These are phyloP conservation scores for Xestia ashworthii DNA, from an alignment of 2,888 invertebrate species.

Conservation along the genomic window DNA sequence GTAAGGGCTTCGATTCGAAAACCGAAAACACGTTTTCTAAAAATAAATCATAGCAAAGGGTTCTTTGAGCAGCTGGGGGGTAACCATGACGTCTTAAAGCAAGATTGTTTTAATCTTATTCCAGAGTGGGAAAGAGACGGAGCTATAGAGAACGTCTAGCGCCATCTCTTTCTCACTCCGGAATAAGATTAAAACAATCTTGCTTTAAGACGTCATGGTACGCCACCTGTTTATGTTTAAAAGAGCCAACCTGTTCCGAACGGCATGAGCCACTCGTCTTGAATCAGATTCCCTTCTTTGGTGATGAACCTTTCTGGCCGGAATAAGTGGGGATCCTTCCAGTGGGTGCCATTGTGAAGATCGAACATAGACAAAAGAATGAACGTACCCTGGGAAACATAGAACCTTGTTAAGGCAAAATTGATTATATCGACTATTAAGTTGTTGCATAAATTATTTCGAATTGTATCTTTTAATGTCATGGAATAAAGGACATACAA, in stretches of 20 bases:
- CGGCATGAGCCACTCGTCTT: conserved; percentile 83
- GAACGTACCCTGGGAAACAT: conserved; percentile 87
- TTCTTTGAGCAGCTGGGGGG: too few relatives aligned
- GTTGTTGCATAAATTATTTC: not conserved
- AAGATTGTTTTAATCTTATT: too few relatives aligned
- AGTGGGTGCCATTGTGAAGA: conserved; percentile 91
- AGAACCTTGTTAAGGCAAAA: conserved; percentile 7
- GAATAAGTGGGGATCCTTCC: conserved; percentile 91
- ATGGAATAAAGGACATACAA: not conserved
- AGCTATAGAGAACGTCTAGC: too few relatives aligned
- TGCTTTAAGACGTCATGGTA: too few relatives aligned
- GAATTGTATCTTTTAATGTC: not conserved
- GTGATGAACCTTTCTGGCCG: conserved; percentile 92
- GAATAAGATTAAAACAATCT: too few relatives aligned
- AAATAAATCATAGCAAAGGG: not conserved
- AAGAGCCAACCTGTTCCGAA: conserved; percentile 88
- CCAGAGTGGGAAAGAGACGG: too few relatives aligned
- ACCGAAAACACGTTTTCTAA: conserved; percentile 17
- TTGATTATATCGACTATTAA: not conserved
- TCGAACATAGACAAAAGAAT: conserved; percentile 91
- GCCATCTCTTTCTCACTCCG: too few relatives aligned
- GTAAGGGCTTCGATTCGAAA: not conserved
- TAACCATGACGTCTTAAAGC: too few relatives aligned
- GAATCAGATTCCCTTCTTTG: conserved; percentile 87
- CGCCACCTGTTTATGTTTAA: too few relatives aligned